phyloP scores from a whole-genome alignment of 2,797 vertebrate species.

The Thamnophis elegans region DNA sequence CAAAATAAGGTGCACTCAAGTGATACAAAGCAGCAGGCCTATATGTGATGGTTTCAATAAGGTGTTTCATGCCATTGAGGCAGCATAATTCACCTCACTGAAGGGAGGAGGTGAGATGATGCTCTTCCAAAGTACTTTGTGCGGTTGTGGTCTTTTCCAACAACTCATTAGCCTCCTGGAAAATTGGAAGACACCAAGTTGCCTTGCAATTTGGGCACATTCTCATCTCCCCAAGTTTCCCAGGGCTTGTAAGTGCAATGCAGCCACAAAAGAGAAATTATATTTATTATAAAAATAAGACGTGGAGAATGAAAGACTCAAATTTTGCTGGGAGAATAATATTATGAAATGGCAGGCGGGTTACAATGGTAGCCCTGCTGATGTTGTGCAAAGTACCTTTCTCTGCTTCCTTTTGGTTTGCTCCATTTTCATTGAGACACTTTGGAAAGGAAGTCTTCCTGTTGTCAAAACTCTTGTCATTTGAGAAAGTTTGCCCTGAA shows the following conservation, averaged over 20 bases:
- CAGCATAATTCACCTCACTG: background rate
- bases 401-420: conserved; percentile 39
- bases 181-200: background rate
- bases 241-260: background rate
- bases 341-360: background rate
- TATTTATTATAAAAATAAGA: background rate
- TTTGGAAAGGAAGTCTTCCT: conserved; percentile 61
- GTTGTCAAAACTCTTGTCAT: conserved; percentile 53
- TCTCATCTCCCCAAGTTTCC: background rate
- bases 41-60: background rate
- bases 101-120: background rate
- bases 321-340: rapidly evolving
- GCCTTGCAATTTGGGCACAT: background rate
- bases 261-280: background rate
- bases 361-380: background rate
- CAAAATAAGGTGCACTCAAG: background rate
- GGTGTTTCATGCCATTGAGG: background rate
- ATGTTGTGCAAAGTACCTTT: conserved; percentile 49
- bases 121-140: background rate
- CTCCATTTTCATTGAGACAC: conserved; percentile 41
- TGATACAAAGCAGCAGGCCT: background rate
- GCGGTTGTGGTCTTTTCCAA: background rate
- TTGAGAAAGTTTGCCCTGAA: conserved; percentile 52
- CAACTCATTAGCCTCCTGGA: background rate
- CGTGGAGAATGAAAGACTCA: background rate